A percentile compares a stretch with the other conserved stretches of the same genome.
Evolutionary conservation across 1,140 invertebrate genomes (phyloP).

Genomic region (Drosophila subobscura): DNA sequence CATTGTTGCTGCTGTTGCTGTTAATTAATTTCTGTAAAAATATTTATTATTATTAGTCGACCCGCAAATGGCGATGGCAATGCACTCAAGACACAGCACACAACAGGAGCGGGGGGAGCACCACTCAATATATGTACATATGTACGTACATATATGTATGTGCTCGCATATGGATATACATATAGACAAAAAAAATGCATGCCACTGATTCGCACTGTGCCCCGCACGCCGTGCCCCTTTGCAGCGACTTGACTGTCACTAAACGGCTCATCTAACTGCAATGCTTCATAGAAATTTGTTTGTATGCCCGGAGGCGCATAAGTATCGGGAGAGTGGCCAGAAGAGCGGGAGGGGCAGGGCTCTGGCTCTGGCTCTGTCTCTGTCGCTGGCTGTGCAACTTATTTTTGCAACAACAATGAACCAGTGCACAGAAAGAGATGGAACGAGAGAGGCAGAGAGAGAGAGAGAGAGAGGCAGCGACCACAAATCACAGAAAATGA

Average conservation of each 20-base stretch:
- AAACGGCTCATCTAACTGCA: slow-evolving; percentile 83
- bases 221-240: neutral
- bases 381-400: slow-evolving; percentile 54
- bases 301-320: slow-evolving; percentile 43
- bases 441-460: neutral
- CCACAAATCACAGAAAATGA: slow-evolving; percentile 73
- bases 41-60: slow-evolving; percentile 80
- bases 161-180: slow-evolving; percentile 12
- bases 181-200: slow-evolving; percentile 42
- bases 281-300: slow-evolving; percentile 82
- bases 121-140: slow-evolving; percentile 23
- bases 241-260: slow-evolving; percentile 77
- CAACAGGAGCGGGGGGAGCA: slow-evolving; percentile 2
- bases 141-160: neutral
- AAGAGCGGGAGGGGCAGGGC: neutral
- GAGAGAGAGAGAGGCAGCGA: neutral
- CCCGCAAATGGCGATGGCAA: slow-evolving; percentile 56
- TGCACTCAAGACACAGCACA: slow-evolving; percentile 40
- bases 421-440: slow-evolving; percentile 2
- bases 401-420: slow-evolving; percentile 79
- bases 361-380: slow-evolving; percentile 14
- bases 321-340: slow-evolving; percentile 8
- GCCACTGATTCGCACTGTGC: slow-evolving; percentile 45
- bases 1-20: slow-evolving; percentile 48
- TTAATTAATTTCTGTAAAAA: slow-evolving; percentile 80